These are phyloP conservation scores for Magallana nippona DNA, from an alignment of 2,888 invertebrate species.

Conservation along the genomic window DNA sequence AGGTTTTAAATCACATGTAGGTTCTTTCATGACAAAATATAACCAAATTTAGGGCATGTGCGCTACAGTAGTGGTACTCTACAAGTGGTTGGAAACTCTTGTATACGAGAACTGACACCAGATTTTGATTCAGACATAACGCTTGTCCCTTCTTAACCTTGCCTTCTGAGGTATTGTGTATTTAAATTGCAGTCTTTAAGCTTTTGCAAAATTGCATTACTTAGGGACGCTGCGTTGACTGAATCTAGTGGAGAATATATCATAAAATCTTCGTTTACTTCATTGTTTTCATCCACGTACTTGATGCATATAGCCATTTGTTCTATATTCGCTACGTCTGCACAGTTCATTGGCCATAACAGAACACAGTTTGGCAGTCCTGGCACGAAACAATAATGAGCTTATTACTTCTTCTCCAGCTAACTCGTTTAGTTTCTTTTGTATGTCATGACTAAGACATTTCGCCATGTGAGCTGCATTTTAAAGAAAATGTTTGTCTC, in stretches of 20 bases:
- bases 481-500: constrained; percentile 1
- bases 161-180: neutral
- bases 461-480: constrained; percentile 29
- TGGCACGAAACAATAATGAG: too few species aligned
- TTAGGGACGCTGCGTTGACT: neutral
- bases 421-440: constrained; percentile 33
- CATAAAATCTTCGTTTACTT: constrained; percentile 32
- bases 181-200: neutral
- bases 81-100: neutral
- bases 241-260: neutral
- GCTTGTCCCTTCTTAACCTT: neutral
- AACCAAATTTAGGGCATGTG: neutral
- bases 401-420: neutral
- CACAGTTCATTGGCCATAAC: constrained; percentile 29
- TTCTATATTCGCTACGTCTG: constrained; percentile 1
- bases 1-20: neutral
- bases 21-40: neutral
- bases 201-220: neutral
- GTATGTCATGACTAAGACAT: constrained; percentile 32
- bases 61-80: too few species aligned
- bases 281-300: neutral
- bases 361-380: constrained; percentile 12
- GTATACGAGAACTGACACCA: neutral
- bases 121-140: neutral
- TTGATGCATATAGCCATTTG: constrained; percentile 29